Base-by-base conservation (phyloP, 2,113 vertebrate species). In the Hylia prasina region DNA sequence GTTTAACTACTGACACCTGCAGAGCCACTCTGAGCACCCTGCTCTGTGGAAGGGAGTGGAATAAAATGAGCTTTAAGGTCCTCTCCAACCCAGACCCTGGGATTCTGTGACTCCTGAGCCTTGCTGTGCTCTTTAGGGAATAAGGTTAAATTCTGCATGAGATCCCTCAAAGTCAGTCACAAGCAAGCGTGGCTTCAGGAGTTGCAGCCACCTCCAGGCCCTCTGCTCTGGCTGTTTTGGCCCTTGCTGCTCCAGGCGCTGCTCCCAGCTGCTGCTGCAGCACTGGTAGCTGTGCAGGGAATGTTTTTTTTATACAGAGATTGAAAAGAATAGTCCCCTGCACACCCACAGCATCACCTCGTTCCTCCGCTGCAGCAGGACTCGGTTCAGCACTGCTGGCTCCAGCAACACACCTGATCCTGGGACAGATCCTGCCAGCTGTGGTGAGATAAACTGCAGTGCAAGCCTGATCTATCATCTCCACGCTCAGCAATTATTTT, bases 391-490 rank as follows among this genome's bases (percentile, higher is more conserved):
- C 89, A 1, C 16, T 22, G 48, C 90, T 64, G 73, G 61, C 80
- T 71, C 58, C 84, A 75, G 76, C 60, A n/a, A 5, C 3, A 6
- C 2, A 1, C 47, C 64, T 25, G 82, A 44, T 73, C 19, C 80
- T 4, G 22, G 45, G n/a, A 9, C 45, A 87, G 72, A 73, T 61
- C 44, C 56, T 25, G 65, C 58, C 86, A 61, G 86, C 7, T 73
- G 57, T 1, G 2, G 51, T 25, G 30, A 76, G 64, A 84, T 23
- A 39, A 85, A 78, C 17, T 1, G 25, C 80, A 64, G 33, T 0
- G 45, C 58, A 11, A 88, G 75, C 47, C 83, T 73, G 58, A 89
- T 80, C 91, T 56, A 11, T 6, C 90, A 93, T 76, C 92, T 89
- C 50, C 15, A 0, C 1, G 12, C 90, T 93, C 93, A 96, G 93